Conservation (phyloP, 2,888 invertebrate genomes). For the Priapulus caudatus region DNA sequence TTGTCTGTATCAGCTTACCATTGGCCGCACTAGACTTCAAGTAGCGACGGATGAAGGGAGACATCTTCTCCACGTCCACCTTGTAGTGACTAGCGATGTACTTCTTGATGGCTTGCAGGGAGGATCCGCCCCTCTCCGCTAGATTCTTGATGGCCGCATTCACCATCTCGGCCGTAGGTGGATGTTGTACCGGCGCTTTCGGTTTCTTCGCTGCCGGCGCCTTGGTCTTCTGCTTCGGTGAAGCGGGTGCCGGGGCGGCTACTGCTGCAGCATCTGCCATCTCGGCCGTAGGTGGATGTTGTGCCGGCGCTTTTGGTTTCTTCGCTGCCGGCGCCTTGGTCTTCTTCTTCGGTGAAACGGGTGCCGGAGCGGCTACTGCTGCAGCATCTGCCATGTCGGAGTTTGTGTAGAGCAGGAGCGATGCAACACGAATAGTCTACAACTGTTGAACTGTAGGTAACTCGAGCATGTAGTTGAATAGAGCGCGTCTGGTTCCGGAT, state of each 20-base stretch:
- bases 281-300: constrained; percentile 43
- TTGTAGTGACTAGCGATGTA: constrained; percentile 49
- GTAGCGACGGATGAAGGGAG: constrained; percentile 49
- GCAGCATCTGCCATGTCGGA: no score
- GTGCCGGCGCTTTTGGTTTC: constrained; percentile 17
- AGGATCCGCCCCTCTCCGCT: constrained; percentile 47
- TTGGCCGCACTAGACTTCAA: constrained; percentile 47
- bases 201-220: constrained; percentile 11
- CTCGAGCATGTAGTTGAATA: no score
- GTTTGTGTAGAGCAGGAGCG: no score
- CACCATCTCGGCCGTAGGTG: constrained; percentile 47
- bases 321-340: constrained; percentile 15
- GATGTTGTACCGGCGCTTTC: constrained; percentile 36
- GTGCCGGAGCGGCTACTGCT: no score
- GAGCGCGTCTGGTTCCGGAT: no score
- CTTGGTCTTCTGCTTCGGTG: constrained; percentile 21
- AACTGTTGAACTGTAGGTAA: no score
- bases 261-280: constrained; percentile 51
- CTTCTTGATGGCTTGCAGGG: constrained; percentile 49
- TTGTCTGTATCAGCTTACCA: constrained; percentile 30
- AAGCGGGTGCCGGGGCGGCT: constrained; percentile 20
- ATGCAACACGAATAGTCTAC: no score
- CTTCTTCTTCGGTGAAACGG: constrained; percentile 19
- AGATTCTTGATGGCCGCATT: constrained; percentile 40
- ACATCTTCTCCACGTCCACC: constrained; percentile 47